Evolutionary conservation across 2,113 vertebrate genomes (phyloP).

Genomic region (Nothoprocta pentlandii): DNA sequence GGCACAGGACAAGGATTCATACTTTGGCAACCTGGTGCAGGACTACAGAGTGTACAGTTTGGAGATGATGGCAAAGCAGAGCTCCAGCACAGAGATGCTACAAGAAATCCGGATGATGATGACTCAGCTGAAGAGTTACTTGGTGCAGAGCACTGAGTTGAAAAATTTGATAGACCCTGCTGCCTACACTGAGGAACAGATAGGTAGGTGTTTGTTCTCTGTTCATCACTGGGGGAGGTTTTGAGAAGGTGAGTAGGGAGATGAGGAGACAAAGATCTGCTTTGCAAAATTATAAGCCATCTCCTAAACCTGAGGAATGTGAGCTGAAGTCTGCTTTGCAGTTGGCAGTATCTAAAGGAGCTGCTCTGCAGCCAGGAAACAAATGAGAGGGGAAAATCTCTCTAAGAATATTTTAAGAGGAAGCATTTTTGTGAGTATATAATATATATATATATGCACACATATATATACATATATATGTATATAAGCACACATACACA

Average conservation of each 20-base stretch:
- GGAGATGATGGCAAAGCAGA: constrained; percentile 92
- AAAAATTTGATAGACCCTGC: constrained; percentile 84
- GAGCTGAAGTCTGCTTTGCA: background rate
- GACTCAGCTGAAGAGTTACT: constrained; percentile 97
- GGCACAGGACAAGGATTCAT: constrained; percentile 88
- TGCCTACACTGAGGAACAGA: constrained; percentile 81
- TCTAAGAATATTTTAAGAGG: background rate
- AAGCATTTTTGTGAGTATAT: background rate
- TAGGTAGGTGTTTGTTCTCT: constrained; percentile 78
- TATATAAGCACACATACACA: background rate
- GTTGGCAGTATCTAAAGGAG: background rate
- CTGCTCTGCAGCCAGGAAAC: background rate
- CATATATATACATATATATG: background rate
- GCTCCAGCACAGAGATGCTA: constrained; percentile 92
- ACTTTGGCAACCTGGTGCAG: constrained; percentile 93
- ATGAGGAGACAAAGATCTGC: background rate
- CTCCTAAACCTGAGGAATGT: background rate
- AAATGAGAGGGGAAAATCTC: background rate
- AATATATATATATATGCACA: background rate
- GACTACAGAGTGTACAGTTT: constrained; percentile 92
- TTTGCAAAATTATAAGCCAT: background rate
- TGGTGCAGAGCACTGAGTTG: constrained; percentile 93
- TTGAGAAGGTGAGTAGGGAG: background rate
- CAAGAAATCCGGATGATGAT: constrained; percentile 98
- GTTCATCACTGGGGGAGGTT: background rate